phyloP scores from a whole-genome alignment of 2,797 vertebrate genomes.

The Anableps anableps region DNA sequence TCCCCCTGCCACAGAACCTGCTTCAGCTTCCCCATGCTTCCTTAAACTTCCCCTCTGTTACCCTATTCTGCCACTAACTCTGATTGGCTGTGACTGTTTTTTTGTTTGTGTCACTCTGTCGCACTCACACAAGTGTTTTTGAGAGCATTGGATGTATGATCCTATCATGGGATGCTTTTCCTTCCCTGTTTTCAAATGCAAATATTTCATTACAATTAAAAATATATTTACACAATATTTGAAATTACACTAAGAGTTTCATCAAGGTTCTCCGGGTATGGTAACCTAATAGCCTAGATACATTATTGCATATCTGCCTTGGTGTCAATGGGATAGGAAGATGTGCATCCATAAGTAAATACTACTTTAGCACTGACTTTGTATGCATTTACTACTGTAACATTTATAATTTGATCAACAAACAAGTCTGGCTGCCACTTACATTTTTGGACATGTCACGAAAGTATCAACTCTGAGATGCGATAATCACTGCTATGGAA shows the following conservation, averaged over 20 bases:
- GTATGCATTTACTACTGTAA: no score
- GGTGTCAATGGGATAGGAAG: no score
- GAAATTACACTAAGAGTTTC: neutral
- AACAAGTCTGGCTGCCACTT: no score
- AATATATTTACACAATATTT: neutral
- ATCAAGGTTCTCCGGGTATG: no score
- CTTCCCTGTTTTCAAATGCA: neutral
- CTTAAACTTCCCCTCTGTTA: conserved; percentile 42
- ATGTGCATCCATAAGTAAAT: no score
- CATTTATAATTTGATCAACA: no score
- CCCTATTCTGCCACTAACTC: conserved; percentile 61
- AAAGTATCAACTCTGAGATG: no score
- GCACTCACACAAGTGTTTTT: neutral
- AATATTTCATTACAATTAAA: neutral
- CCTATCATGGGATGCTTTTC: neutral
- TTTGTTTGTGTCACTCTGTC: neutral
- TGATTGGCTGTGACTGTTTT: conserved; percentile 18
- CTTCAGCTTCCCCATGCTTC: conserved; percentile 45
- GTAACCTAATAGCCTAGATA: no score
- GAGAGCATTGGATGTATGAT: neutral
- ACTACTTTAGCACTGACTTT: no score
- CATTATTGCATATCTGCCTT: no score
- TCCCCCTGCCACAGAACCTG: conserved; percentile 21
- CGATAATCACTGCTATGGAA: no score
- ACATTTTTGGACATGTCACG: no score